A percentile compares a stretch with the other conserved stretches of the same genome.
These are phyloP conservation scores for Gallinago paraguaiae DNA, from an alignment of 2,113 vertebrate genomes.

Conservation along the genomic window DNA sequence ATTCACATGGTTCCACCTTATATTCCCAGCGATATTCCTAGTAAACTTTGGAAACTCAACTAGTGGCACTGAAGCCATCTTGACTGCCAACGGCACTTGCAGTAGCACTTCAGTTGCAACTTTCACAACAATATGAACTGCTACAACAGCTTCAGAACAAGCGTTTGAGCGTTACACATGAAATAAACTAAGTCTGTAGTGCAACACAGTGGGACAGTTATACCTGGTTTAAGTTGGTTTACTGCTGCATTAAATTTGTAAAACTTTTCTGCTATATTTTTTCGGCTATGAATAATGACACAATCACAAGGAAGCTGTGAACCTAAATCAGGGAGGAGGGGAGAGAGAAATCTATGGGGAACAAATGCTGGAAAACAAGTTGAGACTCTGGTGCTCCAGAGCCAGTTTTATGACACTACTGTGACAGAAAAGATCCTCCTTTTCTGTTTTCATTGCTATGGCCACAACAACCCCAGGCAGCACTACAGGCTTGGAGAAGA, in stretches of 20 bases:
- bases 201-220: neutral
- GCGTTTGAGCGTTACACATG: neutral
- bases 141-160: neutral
- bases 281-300: neutral
- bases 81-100: neutral
- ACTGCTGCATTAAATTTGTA: neutral
- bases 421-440: neutral
- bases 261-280: neutral
- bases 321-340: neutral
- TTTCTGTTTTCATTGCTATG: neutral
- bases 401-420: neutral
- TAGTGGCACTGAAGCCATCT: neutral
- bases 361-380: neutral
- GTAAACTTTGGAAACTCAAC: neutral
- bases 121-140: neutral
- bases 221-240: neutral
- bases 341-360: neutral
- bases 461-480: no score
- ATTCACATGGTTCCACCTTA: neutral
- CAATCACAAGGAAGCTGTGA: neutral
- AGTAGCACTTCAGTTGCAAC: neutral
- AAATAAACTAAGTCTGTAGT: neutral
- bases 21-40: neutral
- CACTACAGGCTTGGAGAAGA: no score
- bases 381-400: neutral